A percentile compares a stretch with the other conserved stretches of the same genome.
These are phyloP conservation scores for Pitta sordida DNA, from an alignment of 2,113 vertebrate species.

Conservation along the genomic window DNA sequence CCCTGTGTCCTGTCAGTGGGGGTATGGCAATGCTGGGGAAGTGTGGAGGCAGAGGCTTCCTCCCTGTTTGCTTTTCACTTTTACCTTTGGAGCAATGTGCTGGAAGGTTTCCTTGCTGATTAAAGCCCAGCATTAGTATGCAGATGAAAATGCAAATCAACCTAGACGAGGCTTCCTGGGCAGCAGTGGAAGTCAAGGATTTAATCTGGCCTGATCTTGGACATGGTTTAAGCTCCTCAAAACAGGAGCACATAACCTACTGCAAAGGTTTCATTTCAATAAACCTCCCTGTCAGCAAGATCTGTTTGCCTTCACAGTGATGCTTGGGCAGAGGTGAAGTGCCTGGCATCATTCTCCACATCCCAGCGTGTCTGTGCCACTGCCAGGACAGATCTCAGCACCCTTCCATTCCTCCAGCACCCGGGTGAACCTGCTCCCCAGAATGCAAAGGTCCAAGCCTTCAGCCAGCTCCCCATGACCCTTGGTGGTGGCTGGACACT, in stretches of 20 bases:
- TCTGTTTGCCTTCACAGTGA: not conserved
- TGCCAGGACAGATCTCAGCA: not conserved
- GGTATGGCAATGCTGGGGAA: not conserved
- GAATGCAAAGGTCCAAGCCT: rapidly evolving
- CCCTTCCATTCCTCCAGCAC: not conserved
- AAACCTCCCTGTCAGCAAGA: not conserved
- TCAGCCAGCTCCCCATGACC: rapidly evolving
- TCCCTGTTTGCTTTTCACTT: not conserved
- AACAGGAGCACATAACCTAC: not conserved
- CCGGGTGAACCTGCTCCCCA: rapidly evolving
- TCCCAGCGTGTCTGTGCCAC: rapidly evolving
- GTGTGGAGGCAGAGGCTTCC: not conserved
- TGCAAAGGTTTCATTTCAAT: constrained; percentile 11
- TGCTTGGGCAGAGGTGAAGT: not conserved
- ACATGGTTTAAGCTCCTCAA: constrained; percentile 2
- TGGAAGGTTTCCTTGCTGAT: constrained; percentile 16
- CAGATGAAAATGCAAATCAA: not conserved
- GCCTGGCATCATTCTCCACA: rapidly evolving
- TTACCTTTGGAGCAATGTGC: constrained; percentile 17
- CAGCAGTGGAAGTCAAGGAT: not conserved
- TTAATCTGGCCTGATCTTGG: constrained; percentile 6
- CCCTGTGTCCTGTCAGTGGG: constrained; percentile 5
- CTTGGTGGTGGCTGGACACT: not conserved
- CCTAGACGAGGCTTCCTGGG: not conserved
- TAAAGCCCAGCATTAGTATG: not conserved